These are phyloP conservation scores for Vanessa atalanta DNA, from an alignment of 1,140 invertebrate species.

Conservation along the genomic window DNA sequence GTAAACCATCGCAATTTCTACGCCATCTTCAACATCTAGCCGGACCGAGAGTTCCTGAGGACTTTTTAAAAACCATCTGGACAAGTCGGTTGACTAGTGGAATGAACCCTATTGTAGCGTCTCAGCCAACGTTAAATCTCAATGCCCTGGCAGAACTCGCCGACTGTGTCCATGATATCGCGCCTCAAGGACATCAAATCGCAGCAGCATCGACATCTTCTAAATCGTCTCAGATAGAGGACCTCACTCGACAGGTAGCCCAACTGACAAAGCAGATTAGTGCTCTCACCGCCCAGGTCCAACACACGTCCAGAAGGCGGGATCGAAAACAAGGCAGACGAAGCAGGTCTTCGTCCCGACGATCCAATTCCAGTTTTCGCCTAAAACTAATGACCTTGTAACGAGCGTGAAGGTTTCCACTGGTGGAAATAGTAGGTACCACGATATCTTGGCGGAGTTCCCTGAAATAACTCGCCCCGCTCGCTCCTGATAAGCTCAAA, in stretches of 20 bases:
- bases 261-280: slow-evolving; percentile 4
- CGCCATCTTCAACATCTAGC: slow-evolving; percentile 34
- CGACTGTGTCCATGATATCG: slow-evolving; percentile 32
- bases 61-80: slow-evolving; percentile 36
- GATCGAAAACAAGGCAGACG: not conserved
- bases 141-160: slow-evolving; percentile 34
- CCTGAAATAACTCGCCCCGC: slow-evolving; percentile 10
- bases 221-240: not conserved
- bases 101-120: slow-evolving; percentile 26
- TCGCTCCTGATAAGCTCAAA: not conserved
- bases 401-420: not conserved
- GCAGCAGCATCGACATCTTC: slow-evolving; percentile 10
- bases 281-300: not conserved
- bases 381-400: not conserved
- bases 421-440: not conserved
- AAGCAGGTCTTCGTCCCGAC: not conserved
- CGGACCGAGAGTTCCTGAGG: slow-evolving; percentile 17
- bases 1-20: slow-evolving; percentile 38
- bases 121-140: not conserved
- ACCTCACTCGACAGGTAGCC: slow-evolving; percentile 7
- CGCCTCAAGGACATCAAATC: slow-evolving; percentile 12
- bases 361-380: slow-evolving; percentile 11
- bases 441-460: not conserved
- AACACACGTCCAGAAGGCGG: not conserved
- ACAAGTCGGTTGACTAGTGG: slow-evolving; percentile 23